Evolutionary conservation across 2,797 vertebrate genomes (phyloP), one percentile per base, ranked within the genome.

Genomic region (Avahi laniger): DNA sequence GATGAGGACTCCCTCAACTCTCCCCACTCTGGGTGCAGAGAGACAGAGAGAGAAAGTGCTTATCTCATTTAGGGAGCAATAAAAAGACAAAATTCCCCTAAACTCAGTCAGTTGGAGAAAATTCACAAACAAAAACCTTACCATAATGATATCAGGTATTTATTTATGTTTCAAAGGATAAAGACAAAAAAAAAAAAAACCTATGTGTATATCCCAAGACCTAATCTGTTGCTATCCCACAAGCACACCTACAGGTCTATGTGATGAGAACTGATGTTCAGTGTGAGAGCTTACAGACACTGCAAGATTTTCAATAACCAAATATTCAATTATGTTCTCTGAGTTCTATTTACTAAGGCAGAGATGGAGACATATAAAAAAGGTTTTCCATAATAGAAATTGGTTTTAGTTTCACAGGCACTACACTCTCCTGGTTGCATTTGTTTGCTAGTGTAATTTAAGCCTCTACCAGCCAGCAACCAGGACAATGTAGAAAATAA

Each of bases 391-490:
- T 63, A 72, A 57, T 41, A 89, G 94, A 43, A 85, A 67, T 26
- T 86, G 59, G 75, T 54, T 86, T 79, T 43, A 22, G 48, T 89
- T 91, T 86, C 20, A 38, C 54, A 86, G 93, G 26, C 28, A 52
- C 33, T 52, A 20, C 70, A 11, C 35, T 65, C 38, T 87, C 54
- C 67, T 46, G 72, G 67, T 70, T 81, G 43, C 80, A n/a, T 91
- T 96, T 81, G 61, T 91, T 85, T 79, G n/a, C 67, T 22, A 20
- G 59, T 65, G 35, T 69, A 86, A 80, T 83, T 89, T 59, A 81
- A 70, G 63, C 13, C 46, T 17, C 28, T 20, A 28, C 26, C n/a
- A 83, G 92, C 65, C 35, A 69, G 69, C 33, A 70, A 22, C 5
- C 0, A 26, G 8, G 50, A 80, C 2, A 4, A 20, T 46, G 50